Base-by-base conservation (phyloP, 2,888 invertebrate genomes). In the Meganola albula region DNA sequence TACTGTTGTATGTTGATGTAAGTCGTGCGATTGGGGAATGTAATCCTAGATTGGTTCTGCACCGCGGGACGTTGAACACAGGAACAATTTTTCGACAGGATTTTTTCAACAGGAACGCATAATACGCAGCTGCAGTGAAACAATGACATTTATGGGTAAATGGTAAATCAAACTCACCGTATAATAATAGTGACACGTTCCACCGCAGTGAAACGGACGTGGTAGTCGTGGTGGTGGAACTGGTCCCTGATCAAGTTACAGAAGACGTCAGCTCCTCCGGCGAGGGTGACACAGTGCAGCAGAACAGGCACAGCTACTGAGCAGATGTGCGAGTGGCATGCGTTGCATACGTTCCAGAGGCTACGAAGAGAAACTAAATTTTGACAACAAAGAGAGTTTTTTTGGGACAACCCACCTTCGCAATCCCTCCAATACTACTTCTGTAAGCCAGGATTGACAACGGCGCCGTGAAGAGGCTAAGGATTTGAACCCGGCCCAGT, bases 161-260 rank as follows among this genome's bases (percentile, higher is more conserved):
- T n/a, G n/a, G 7, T 7, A 3, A 20, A 5, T 5, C 3, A 3
- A 7, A 31, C 36, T 7, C 8, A 83, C 67, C 92, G 89, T 13
- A 97, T 96, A 42, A 99, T 91, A 34, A 98, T 91, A 18, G 96
- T 95, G 18, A 98, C 97, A 48, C 97, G 89, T 79, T 99, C 99
- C 20, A 99, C 98, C 14, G 99, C 97, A 26, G 94, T 92, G 83
- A 98, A 99, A 49, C 99, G 88, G 10, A 92, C 89, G 45, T 93
- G 90, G 93, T 98, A 96, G 74, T 97, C 95, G 5, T 89, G 88
- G 65, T 91, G 92, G 53, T 97, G 96, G 80, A 99, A 99, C 68
- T 96, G 95, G 59, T 95, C 94, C 64, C 98, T 94, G 31, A 99
- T 91, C n/a, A 97, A 90, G 46, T 93, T 91, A 93, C 99, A 99